A percentile compares a stretch with the other conserved stretches of the same genome.
Evolutionary conservation across 2,113 vertebrate genomes (phyloP).

Genomic region (Colossoma macropomum): DNA sequence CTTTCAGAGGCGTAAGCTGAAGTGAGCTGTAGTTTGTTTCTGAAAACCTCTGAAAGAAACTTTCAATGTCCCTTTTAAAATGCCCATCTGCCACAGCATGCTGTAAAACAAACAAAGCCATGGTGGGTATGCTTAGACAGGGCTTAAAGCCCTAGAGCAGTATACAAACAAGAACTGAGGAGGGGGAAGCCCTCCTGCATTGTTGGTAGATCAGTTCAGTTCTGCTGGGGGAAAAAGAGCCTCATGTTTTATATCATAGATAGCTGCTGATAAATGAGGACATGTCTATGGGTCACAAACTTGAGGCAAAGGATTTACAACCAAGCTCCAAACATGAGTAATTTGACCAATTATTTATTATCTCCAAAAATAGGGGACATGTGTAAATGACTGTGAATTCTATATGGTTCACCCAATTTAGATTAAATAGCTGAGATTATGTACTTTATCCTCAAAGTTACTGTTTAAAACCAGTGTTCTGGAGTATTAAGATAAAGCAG

Average conservation of each 20-base stretch:
- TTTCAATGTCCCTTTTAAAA: slow-evolving; percentile 4
- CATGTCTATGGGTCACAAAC: no score
- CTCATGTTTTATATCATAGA: slow-evolving; percentile 70
- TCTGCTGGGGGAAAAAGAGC: slow-evolving; percentile 74
- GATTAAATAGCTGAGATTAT: no score
- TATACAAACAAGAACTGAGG: slow-evolving; percentile 54
- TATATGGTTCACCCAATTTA: no score
- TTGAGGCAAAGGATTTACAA: no score
- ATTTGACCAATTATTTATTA: no score
- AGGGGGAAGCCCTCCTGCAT: slow-evolving; percentile 48
- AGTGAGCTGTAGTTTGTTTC: neutral
- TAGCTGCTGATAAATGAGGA: slow-evolving; percentile 63
- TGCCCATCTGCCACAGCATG: neutral
- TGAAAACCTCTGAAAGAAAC: neutral
- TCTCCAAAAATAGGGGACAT: no score
- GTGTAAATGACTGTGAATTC: no score
- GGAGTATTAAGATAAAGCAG: no score
- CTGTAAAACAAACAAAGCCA: slow-evolving; percentile 26
- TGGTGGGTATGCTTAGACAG: neutral
- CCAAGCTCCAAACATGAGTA: no score
- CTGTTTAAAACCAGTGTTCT: no score
- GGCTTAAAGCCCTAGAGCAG: slow-evolving; percentile 47
- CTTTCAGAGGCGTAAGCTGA: no score
- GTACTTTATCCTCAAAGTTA: no score
- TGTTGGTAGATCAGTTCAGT: slow-evolving; percentile 59